Base-by-base conservation (phyloP, 2,888 invertebrate genomes). In the Fissipunctia ypsillon region DNA sequence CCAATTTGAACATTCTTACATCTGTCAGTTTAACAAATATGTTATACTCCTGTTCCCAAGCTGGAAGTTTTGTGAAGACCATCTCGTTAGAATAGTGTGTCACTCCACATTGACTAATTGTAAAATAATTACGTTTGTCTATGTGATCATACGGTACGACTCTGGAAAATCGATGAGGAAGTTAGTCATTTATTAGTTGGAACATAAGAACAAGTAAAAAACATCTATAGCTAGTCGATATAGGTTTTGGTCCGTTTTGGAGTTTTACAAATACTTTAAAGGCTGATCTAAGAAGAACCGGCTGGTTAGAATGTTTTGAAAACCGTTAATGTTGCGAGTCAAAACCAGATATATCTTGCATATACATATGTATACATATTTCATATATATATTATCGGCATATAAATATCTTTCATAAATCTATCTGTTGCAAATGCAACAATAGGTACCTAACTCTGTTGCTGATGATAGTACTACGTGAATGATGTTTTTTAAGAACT, bases 41-140 rank as follows among this genome's bases (percentile, higher is more conserved):
- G n/a, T 97, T 97, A 88, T 98, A 98, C 90, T 99, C 98, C 75
- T 97, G 97, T 90, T 98, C 98, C 98, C 98, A 99, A 78, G 97
- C 96, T 31, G 97, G 96, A 10, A 99, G 95, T 16, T 97, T 97
- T 0, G 98, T 98, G 89, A 98, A 99, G 22, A 97, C 97, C 93
- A 98, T 97, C 91, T 98, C 98, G 70, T 97, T 97, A 22, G 96
- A 97, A 91, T 97, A 97, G 87, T 98, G 98, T n/a, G 98, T 97
- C 0, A 99, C 98, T 1, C 99, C 99, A 89, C 97, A 97, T 5
- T 97, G 95, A 84, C 99, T 98, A 84, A 99, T 97, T 0, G 99
- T 99, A 88, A 98, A 97, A 90, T 97, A 98, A 88, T 98, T 98
- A 25, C 94, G 96, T 89, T 97, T 97, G 86, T 98, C 97, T 35